Percentiles rank a stretch among this genome's conserved stretches.
phyloP scores from a whole-genome alignment of 2,797 vertebrate genomes.

The Hemibagrus guttatus region DNA sequence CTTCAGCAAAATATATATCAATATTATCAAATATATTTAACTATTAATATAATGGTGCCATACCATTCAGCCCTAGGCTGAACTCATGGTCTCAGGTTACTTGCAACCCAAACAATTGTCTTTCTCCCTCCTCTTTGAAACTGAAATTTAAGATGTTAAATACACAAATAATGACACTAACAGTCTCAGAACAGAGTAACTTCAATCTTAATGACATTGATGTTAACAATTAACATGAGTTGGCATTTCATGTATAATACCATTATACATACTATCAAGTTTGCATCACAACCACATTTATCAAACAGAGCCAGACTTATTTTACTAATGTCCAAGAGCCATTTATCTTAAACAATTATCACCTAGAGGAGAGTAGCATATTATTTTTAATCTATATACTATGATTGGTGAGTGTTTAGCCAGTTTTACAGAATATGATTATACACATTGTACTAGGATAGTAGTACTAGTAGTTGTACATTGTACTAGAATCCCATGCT shows the following conservation, averaged over 20 bases:
- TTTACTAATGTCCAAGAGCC: not conserved
- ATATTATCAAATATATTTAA: not conserved
- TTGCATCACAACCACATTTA: constrained; percentile 6
- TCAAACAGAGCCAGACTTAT: not conserved
- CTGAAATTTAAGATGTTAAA: constrained; percentile 70
- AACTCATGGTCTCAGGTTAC: not conserved
- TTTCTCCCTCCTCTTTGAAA: constrained; percentile 64
- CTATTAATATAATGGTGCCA: not conserved
- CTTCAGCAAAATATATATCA: not conserved
- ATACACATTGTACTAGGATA: not conserved
- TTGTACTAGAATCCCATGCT: too few species aligned
- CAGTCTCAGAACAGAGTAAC: constrained; percentile 51
- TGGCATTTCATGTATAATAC: not conserved
- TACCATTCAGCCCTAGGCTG: not conserved
- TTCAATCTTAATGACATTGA: constrained; percentile 25
- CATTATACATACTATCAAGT: constrained; percentile 39
- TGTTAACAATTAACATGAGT: not conserved
- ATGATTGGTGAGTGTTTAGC: not conserved
- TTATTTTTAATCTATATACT: not conserved
- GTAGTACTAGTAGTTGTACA: too few species aligned
- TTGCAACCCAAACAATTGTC: not conserved
- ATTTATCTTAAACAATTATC: not conserved
- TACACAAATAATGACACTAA: constrained; percentile 64
- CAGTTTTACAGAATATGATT: not conserved
- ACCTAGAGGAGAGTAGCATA: not conserved